These are phyloP conservation scores for Sminthurides bifidus DNA, from an alignment of 1,140 invertebrate genomes.

Conservation along the genomic window DNA sequence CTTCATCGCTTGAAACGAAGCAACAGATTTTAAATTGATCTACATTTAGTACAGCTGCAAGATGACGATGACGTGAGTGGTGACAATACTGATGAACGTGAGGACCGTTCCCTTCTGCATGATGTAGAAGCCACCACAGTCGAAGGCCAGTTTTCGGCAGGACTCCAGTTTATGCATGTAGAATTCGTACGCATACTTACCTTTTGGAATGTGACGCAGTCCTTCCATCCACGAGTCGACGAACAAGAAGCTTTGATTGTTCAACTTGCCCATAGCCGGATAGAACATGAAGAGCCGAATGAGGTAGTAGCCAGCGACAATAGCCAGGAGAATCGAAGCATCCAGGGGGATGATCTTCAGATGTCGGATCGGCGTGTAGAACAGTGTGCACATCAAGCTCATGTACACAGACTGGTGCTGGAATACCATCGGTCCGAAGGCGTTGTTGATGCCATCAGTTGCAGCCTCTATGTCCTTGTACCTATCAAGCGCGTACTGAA, in stretches of 20 bases:
- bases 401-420: conserved; percentile 27
- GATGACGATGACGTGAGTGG: conserved; percentile 30
- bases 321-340: conserved; percentile 14
- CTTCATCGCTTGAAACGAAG: background rate
- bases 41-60: conserved; percentile 26
- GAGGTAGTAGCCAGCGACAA: conserved; percentile 22
- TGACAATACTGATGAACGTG: conserved; percentile 30
- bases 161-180: conserved; percentile 30
- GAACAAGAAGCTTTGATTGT: conserved; percentile 19
- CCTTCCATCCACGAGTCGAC: conserved; percentile 30
- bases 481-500: conserved; percentile 30
- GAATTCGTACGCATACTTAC: conserved; percentile 30
- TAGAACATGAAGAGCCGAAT: conserved; percentile 30
- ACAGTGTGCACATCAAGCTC: conserved; percentile 30
- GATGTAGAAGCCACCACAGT: conserved; percentile 28
- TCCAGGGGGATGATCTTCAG: conserved; percentile 13
- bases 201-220: conserved; percentile 17
- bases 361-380: conserved; percentile 29
- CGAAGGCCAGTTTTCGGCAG: conserved; percentile 27
- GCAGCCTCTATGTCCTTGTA: conserved; percentile 32
- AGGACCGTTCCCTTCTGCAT: conserved; percentile 31
- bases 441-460: conserved; percentile 23
- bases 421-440: conserved; percentile 18
- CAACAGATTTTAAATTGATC: background rate
- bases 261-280: conserved; percentile 27